Base-by-base conservation (phyloP, 2,888 invertebrate species). In the Agrochola macilenta region DNA sequence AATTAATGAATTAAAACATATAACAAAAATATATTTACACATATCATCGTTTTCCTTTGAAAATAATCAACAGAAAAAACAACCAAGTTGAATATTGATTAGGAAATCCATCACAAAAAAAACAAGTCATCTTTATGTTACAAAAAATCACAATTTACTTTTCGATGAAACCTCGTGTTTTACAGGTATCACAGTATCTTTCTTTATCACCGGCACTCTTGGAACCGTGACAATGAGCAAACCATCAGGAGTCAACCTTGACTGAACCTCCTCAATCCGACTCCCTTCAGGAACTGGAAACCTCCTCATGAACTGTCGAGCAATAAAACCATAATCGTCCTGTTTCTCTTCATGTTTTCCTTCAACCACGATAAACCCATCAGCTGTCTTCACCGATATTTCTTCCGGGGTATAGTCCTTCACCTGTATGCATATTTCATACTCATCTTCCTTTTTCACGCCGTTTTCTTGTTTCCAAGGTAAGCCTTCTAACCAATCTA, bases 401-500 rank as follows among this genome's bases (percentile, higher is more conserved):
- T 95, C 95, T 26, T 93, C 90, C 0, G 95, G 93, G 46, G 87
- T 84, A 88, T 94, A 95, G 81, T 95, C 93, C 82, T 92, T 94
- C 17, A 94, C 90, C 78, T 93, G 89, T 78, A 95, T 85, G 76
- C 88, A 86, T 76, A 95, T 92, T 87, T 94, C 93, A 78, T 93
- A 95, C 80, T 90, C 92, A 57, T 89, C 90, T 23, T 92, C 90
- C 3, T 81, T 87, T 71, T 88, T 91, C 23, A 93, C 82, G 1
- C 86, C 81, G 63, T 92, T 92, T 73, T 94, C 94, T 79, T 94
- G 92, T 76, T 90, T 90, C 95, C 95, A 95, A 8, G 94, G 94
- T 64, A 95, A 93, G 79, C 94, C 93, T 80, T 94, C 95, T 46
- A 95, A 81, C 95, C 95, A 95, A 80, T 95, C 95, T 68, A 95